Conservation (phyloP, 2,113 vertebrate genomes). For the Nestor notabilis region DNA sequence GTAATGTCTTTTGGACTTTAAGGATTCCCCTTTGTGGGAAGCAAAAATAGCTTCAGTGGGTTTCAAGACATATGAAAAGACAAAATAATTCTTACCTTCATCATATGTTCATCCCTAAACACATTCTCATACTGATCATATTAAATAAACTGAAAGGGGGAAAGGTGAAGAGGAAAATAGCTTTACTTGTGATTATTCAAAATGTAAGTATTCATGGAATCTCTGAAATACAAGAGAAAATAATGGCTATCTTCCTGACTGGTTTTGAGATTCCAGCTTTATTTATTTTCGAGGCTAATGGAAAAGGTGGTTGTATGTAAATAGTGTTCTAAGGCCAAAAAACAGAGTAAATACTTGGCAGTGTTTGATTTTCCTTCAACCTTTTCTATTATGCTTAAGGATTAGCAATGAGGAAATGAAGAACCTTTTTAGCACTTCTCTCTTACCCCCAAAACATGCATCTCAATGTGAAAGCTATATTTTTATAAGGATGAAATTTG, state of each 20-base stretch:
- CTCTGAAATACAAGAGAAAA: neutral
- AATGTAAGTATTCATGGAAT: neutral
- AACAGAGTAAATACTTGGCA: neutral
- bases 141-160: neutral
- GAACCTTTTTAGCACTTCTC: accelerated
- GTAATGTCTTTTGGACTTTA: neutral
- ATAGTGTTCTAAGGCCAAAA: neutral
- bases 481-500: neutral
- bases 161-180: neutral
- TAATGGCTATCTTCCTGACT: neutral
- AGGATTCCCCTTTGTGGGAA: accelerated
- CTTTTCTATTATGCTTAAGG: neutral
- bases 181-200: neutral
- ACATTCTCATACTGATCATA: neutral
- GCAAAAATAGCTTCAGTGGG: neutral
- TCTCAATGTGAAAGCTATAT: neutral
- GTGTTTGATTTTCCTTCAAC: neutral
- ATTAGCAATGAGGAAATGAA: neutral
- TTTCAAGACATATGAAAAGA: neutral
- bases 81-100: neutral
- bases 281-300: neutral
- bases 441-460: neutral
- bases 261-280: neutral
- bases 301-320: neutral
- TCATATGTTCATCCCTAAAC: neutral